Evolutionary conservation across 2,888 invertebrate species (phyloP), one percentile per base, ranked within the genome.

Genomic region (Cheilosia impressa): DNA sequence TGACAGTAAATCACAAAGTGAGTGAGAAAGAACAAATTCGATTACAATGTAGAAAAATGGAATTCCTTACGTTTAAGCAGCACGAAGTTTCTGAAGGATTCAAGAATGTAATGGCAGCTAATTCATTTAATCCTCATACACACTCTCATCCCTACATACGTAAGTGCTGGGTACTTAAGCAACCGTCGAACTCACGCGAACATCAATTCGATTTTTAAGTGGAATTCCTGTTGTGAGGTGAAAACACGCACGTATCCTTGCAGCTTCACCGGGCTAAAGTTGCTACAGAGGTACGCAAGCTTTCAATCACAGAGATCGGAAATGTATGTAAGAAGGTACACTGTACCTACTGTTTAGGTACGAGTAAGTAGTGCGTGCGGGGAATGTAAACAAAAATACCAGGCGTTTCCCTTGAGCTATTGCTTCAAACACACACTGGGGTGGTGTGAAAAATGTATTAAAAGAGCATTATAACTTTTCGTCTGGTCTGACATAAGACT

Each of bases 1-100:
- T 79, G 79, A 84, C 79, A 79, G 63, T 75, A 84, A 84, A 84
- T 84, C 79, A 84, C 79, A 31, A 69, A 66, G 66, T 57, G 63
- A 57, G 63, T 57, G 65, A 45, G 31, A 45, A 55, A 45, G 38
- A 79, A 78, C 27, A 84, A 84, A 79, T 73, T 79, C 79, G 79
- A 79, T 84, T 84, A 69, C 43, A 79, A 57, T 62, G 52, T 60
- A 57, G 63, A 34, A 65, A 31, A 34, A 45, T 41, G 60, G 31
- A 55, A 53, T 45, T 55, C 31, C 9, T 43, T 52, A 4, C 72
- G 17, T 38, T 52, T 60, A 41, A 38, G 72, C 63, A 63, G 38
- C 65, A 65, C 50, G 63, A 65, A 78, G 43, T 41, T 75, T 50
- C 50, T 52, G 55, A 69, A 62, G 72, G 72, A 72, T 60, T 68